Evolutionary conservation across 2,888 invertebrate genomes (phyloP), one percentile per base, ranked within the genome.

Genomic region (Leucoma salicis): DNA sequence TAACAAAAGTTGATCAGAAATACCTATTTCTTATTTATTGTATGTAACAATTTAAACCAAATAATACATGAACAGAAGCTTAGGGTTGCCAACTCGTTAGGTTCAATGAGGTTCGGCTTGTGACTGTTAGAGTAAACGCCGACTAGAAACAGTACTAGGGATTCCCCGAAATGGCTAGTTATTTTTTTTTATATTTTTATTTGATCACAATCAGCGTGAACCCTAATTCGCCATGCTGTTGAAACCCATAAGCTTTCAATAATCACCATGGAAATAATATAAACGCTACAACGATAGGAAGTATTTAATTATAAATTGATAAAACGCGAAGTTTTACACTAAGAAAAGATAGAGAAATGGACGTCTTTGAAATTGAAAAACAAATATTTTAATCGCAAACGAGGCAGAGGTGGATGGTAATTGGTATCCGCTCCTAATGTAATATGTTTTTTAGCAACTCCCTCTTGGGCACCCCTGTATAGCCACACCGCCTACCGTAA

Each of bases 221-320:
- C 31, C 13, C 13, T 7, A 25, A 66, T 67, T 80, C 78, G 59
- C 63, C 84, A 86, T 86, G 82, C 82, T 64, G 61, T 61, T 70
- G 76, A 77, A 81, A 85, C 85, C 85, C 87, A 84, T 65, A 87
- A 86, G 87, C 87, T 86, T 83, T 84, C 85, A 82, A 69, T 66
- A 68, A 65, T 67, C 54, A 61, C 57, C 50, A 61, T 56, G 57
- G 42, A 63, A 50, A 51, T 51, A 53, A 50, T 31, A 42, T 12
- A 31, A 18, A 25, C 1, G 11, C 25, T 12, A 29, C 24, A 38
- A 42, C 28, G 14, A 28, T 32, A 33, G 14, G 36, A 36, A 28
- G 32, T 29, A 2, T 10, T 27, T n/a, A 27, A 10, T 2, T 2
- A n/a, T n/a, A n/a, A n/a, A n/a, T n/a, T n/a, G n/a, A n/a, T n/a